Percentiles rank a stretch among this genome's conserved stretches.
Conservation (phyloP, 2,797 vertebrate genomes). For the Labroides dimidiatus region DNA sequence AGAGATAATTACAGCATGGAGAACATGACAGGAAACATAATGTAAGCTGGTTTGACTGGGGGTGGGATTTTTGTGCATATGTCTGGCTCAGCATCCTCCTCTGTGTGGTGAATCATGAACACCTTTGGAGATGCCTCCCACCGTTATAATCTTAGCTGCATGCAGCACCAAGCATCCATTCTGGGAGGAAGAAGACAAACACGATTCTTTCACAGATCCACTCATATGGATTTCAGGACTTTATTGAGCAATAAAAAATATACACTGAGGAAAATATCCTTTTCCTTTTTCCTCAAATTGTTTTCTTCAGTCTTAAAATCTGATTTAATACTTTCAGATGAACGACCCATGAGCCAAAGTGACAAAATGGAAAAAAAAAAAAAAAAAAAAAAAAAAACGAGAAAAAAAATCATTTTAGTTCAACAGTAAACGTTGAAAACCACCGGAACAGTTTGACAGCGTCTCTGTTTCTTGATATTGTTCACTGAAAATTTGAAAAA, state of each 20-base stretch:
- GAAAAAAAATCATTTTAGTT: slow-evolving; percentile 85
- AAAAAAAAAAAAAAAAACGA: slow-evolving; percentile 70
- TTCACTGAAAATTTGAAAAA: slow-evolving; percentile 70
- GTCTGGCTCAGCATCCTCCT: slow-evolving; percentile 32
- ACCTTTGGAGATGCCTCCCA: slow-evolving; percentile 38
- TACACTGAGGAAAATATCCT: slow-evolving; percentile 94
- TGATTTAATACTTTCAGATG: slow-evolving; percentile 79
- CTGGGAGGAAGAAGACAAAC: slow-evolving; percentile 62
- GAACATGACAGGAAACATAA: slow-evolving; percentile 23
- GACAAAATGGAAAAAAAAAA: slow-evolving; percentile 77
- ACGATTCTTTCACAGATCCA: slow-evolving; percentile 86
- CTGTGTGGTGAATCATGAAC: slow-evolving; percentile 35
- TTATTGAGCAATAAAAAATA: slow-evolving; percentile 98
- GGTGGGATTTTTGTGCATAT: slow-evolving; percentile 30
- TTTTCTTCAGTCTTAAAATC: slow-evolving; percentile 84
- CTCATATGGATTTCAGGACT: slow-evolving; percentile 89
- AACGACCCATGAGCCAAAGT: slow-evolving; percentile 86
- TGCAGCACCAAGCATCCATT: slow-evolving; percentile 23
- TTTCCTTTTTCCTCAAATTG: slow-evolving; percentile 83
- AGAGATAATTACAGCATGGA: slow-evolving; percentile 18
- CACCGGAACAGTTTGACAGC: slow-evolving; percentile 82
- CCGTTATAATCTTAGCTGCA: slow-evolving; percentile 16
- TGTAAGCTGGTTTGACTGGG: slow-evolving; percentile 23
- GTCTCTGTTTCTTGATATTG: slow-evolving; percentile 61
- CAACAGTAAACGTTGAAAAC: slow-evolving; percentile 85